A percentile compares a stretch with the other conserved stretches of the same genome.
Conservation (phyloP, 1,140 invertebrate genomes). For the Eriosoma lanigerum region DNA sequence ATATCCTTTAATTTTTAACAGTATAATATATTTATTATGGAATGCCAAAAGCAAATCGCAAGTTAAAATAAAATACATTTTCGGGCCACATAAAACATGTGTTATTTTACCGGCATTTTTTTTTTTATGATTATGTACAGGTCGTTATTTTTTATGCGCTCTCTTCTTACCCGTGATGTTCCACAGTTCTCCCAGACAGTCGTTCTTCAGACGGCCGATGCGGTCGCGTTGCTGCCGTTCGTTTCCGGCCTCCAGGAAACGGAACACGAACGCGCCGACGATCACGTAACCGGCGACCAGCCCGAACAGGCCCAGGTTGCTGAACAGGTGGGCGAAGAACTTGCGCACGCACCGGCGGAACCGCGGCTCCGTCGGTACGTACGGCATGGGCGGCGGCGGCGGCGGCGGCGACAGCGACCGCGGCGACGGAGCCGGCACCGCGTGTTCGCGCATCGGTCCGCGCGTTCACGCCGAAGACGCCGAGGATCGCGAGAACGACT, state of each 20-base stretch:
- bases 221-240: slow-evolving; percentile 54
- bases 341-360: slow-evolving; percentile 42
- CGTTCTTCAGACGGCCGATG: slow-evolving; percentile 57
- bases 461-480: slow-evolving; percentile 55
- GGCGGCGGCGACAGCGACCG: slow-evolving; percentile 56
- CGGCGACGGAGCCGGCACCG: slow-evolving; percentile 58
- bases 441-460: slow-evolving; percentile 54
- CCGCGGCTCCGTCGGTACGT: slow-evolving; percentile 46
- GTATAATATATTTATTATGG: too few relatives aligned
- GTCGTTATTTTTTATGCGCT: too few relatives aligned
- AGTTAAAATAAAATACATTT: too few relatives aligned
- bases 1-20: too few relatives aligned
- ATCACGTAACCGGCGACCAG: slow-evolving; percentile 58
- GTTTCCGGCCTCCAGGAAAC: slow-evolving; percentile 53
- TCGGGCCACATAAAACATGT: too few relatives aligned
- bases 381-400: slow-evolving; percentile 54
- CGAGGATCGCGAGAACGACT: slow-evolving; percentile 54
- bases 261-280: slow-evolving; percentile 56
- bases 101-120: too few relatives aligned
- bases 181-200: slow-evolving; percentile 58
- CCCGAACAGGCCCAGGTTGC: slow-evolving; percentile 58
- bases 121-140: too few relatives aligned
- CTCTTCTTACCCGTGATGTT: slow-evolving; percentile 58
- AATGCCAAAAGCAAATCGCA: too few relatives aligned
- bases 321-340: slow-evolving; percentile 53